These are phyloP conservation scores for Catharus ustulatus DNA, from an alignment of 2,797 vertebrate species.

Conservation along the genomic window DNA sequence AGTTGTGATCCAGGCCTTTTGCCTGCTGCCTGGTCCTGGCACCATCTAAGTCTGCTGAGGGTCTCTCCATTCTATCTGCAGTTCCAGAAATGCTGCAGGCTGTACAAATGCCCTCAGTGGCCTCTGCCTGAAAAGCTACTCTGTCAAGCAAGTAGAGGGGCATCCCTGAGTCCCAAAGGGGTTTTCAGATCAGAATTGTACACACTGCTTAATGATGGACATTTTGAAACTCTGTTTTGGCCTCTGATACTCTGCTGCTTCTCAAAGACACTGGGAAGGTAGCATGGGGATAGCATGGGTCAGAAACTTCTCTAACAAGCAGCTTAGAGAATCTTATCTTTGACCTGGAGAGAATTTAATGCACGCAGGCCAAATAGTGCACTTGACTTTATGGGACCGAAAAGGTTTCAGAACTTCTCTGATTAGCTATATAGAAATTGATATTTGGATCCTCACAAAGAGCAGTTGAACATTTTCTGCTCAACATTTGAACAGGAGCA, in stretches of 20 bases:
- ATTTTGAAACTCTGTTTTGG: not conserved
- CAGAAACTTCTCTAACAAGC: not conserved
- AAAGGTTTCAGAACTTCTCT: not conserved
- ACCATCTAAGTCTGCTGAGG: not conserved
- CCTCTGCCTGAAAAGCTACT: not conserved
- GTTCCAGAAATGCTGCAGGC: not conserved
- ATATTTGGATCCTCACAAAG: not conserved
- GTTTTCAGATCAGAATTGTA: not conserved
- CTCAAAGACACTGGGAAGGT: not conserved
- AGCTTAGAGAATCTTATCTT: not conserved
- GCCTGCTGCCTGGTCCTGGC: not conserved
- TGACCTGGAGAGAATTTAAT: not conserved
- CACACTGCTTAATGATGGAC: not conserved
- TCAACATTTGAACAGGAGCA: not conserved
- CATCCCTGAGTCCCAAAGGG: not conserved
- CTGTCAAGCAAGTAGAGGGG: not conserved
- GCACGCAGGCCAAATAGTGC: not conserved
- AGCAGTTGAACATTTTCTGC: not conserved
- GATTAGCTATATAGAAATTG: not conserved
- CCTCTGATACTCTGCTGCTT: not conserved
- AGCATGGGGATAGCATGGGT: not conserved
- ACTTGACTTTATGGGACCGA: not conserved
- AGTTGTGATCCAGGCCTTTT: not conserved
- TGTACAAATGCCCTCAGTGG: not conserved
- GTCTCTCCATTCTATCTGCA: rapidly evolving